A percentile compares a stretch with the other conserved stretches of the same genome.
Conservation (phyloP, 2,113 vertebrate species). For the Microcebus tavaratra region DNA sequence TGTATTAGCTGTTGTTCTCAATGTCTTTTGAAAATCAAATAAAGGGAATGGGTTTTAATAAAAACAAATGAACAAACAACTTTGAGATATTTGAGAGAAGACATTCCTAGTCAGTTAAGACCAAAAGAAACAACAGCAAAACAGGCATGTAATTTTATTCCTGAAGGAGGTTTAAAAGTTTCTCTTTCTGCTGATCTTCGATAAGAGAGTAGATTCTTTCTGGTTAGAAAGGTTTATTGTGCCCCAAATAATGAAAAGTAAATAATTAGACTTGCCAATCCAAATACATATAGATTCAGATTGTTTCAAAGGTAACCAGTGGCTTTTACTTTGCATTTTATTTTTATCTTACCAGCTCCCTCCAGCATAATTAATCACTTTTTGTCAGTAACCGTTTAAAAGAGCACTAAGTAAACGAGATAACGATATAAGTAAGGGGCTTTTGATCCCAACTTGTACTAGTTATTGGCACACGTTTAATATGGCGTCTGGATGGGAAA, state of each 20-base stretch:
- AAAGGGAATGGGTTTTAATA: no score
- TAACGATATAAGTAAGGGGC: background rate
- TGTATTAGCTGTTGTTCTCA: no score
- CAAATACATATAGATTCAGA: background rate
- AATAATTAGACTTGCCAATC: background rate
- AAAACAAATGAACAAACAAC: no score
- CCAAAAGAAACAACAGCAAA: background rate
- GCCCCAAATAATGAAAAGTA: background rate
- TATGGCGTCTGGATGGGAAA: background rate
- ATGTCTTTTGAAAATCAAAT: no score
- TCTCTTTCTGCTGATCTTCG: background rate
- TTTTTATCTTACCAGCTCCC: background rate
- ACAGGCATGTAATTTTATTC: background rate
- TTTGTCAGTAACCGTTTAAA: conserved; percentile 6
- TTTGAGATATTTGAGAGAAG: no score
- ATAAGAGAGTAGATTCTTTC: background rate
- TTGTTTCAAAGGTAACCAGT: background rate
- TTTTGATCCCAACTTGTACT: background rate
- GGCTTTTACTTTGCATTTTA: background rate
- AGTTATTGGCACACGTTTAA: background rate
- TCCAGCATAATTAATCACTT: background rate
- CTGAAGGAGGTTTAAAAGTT: background rate
- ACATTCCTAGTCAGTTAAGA: background rate
- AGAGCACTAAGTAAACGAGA: background rate
- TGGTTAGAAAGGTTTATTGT: background rate